Percentiles rank a stretch among this genome's conserved stretches.
Evolutionary conservation across 2,888 invertebrate genomes (phyloP).

Genomic region (Drosophila gaucha): DNA sequence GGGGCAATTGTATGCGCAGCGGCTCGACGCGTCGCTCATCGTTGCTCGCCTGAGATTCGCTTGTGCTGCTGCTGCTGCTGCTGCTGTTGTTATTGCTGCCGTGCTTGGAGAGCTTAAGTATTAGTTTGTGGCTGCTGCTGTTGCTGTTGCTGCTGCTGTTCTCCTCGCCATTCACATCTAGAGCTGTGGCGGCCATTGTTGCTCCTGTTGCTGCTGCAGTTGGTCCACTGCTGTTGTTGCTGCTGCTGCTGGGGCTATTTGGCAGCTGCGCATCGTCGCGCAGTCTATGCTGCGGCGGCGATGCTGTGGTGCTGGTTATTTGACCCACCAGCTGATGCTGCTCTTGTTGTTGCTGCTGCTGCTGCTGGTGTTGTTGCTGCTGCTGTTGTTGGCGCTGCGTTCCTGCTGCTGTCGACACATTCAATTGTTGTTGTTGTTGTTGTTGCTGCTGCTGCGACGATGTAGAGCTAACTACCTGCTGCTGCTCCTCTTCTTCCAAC

Average conservation of each 20-base stretch:
- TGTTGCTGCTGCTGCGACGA: slow-evolving; percentile 57
- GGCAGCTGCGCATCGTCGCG: slow-evolving; percentile 74
- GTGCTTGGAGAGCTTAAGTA: slow-evolving; percentile 65
- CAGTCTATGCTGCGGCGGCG: slow-evolving; percentile 71
- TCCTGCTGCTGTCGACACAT: slow-evolving; percentile 58
- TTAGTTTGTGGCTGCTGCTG: slow-evolving; percentile 62
- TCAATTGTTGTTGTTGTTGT: slow-evolving; percentile 55
- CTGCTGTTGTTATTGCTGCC: slow-evolving; percentile 30
- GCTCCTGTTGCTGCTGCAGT: slow-evolving; percentile 32
- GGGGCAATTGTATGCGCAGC: slow-evolving; percentile 84
- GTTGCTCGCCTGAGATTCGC: slow-evolving; percentile 63
- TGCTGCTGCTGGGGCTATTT: slow-evolving; percentile 49
- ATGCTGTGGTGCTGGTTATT: slow-evolving; percentile 83
- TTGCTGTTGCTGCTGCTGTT: slow-evolving; percentile 46
- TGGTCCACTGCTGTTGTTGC: slow-evolving; percentile 45
- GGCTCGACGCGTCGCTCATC: slow-evolving; percentile 84
- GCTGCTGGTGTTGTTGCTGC: slow-evolving; percentile 30
- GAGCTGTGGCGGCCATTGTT: slow-evolving; percentile 47
- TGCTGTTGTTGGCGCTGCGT: slow-evolving; percentile 38
- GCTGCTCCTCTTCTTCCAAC: slow-evolving; percentile 45
- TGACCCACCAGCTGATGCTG: slow-evolving; percentile 71
- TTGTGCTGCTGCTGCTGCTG: slow-evolving; percentile 32
- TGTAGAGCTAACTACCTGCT: slow-evolving; percentile 61
- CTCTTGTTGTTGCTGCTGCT: slow-evolving; percentile 26
- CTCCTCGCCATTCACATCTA: slow-evolving; percentile 55